A percentile compares a stretch with the other conserved stretches of the same genome.
phyloP scores from a whole-genome alignment of 2,113 vertebrate genomes.

The Mustela lutreola region DNA sequence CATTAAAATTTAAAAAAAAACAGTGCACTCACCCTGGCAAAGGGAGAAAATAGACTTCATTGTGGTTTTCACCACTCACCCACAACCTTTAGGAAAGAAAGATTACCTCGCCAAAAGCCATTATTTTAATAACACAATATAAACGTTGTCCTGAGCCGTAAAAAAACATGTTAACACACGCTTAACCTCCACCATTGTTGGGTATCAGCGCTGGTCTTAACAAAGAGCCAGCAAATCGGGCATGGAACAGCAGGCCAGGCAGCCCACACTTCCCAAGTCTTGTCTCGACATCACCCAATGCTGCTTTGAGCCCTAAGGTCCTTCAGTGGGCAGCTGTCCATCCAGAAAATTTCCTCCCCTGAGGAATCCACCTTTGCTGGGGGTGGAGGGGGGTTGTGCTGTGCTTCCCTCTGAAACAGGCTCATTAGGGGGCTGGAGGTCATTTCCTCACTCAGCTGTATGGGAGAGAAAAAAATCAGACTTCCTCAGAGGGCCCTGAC shows the following conservation, averaged over 20 bases:
- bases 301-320: slow-evolving; percentile 17
- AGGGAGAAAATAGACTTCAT: background rate
- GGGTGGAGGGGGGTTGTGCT: fast-evolving
- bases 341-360: background rate
- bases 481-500: background rate
- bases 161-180: background rate
- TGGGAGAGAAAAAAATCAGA: background rate
- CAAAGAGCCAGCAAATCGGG: slow-evolving; percentile 83
- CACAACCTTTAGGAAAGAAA: background rate
- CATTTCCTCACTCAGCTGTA: background rate
- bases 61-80: background rate
- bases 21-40: background rate
- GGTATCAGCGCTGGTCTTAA: slow-evolving; percentile 21
- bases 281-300: background rate
- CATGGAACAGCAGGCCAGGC: slow-evolving; percentile 84
- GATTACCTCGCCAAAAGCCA: background rate
- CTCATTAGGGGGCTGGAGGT: background rate
- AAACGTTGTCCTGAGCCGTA: background rate
- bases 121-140: background rate
- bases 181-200: background rate
- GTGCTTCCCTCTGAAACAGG: background rate
- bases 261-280: slow-evolving; percentile 82
- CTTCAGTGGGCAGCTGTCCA: fast-evolving
- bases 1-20: slow-evolving; percentile 53
- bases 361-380: background rate